phyloP scores from a whole-genome alignment of 2,797 vertebrate species.

The Myotis daubentonii region DNA sequence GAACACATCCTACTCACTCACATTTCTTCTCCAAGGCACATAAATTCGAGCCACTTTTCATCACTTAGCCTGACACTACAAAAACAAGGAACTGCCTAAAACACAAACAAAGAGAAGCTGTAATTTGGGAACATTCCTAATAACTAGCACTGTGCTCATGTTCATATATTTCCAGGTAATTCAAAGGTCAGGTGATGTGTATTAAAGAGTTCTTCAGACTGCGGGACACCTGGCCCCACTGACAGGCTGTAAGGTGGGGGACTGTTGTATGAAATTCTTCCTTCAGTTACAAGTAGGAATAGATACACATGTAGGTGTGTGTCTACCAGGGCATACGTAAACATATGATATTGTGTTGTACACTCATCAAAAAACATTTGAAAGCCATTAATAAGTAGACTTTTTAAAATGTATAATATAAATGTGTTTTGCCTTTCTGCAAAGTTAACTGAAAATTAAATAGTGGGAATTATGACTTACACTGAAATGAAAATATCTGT shows the following conservation, averaged over 20 bases:
- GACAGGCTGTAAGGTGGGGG: rapidly evolving
- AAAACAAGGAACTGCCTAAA: background rate
- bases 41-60: background rate
- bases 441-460: background rate
- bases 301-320: rapidly evolving
- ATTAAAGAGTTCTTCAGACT: background rate
- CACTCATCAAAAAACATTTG: background rate
- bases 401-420: background rate
- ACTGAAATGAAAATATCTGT: background rate
- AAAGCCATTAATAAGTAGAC: background rate
- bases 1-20: background rate
- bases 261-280: background rate
- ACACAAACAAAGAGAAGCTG: background rate
- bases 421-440: background rate
- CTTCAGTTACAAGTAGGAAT: background rate
- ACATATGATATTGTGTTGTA: background rate
- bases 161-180: background rate
- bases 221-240: too few species aligned
- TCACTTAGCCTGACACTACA: background rate
- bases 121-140: background rate
- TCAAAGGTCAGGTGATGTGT: background rate
- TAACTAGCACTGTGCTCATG: background rate
- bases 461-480: background rate
- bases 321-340: too few species aligned
- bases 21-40: background rate